These are phyloP conservation scores for Sinelater perroti DNA, from an alignment of 2,888 invertebrate genomes.

Conservation along the genomic window DNA sequence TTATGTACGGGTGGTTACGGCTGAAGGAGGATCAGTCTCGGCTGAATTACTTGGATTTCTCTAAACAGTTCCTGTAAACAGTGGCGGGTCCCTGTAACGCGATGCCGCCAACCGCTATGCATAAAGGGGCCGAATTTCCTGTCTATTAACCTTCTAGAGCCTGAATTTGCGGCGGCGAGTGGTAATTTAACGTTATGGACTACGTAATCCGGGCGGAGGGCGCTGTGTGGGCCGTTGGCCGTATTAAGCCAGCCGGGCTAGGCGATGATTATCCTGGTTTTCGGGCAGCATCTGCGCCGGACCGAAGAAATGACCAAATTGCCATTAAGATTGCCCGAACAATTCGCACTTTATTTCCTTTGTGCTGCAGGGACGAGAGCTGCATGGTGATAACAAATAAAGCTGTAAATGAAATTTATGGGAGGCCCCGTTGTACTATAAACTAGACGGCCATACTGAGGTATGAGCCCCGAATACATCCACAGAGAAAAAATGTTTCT, in stretches of 20 bases:
- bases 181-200: conserved; percentile 35
- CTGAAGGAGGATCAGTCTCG: conserved; percentile 27
- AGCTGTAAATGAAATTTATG: too few species aligned
- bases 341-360: too few species aligned
- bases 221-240: conserved; percentile 27
- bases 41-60: conserved; percentile 20
- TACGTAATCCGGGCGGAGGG: conserved; percentile 29
- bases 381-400: too few species aligned
- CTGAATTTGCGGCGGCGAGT: conserved; percentile 35
- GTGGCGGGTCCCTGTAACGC: conserved; percentile 21
- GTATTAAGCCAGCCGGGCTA: conserved; percentile 33
- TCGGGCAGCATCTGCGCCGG: conserved; percentile 24
- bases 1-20: too few species aligned
- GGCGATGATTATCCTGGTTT: conserved; percentile 35
- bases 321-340: too few species aligned
- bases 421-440: too few species aligned
- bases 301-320: conserved; percentile 20
- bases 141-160: conserved; percentile 46
- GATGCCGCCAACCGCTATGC: conserved; percentile 15
- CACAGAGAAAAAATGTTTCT: too few species aligned
- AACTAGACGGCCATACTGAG: too few species aligned
- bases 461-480: too few species aligned
- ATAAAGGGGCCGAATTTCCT: conserved; percentile 48
- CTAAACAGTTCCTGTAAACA: conserved; percentile 25
- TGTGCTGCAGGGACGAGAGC: too few species aligned